These are phyloP conservation scores for Chauna torquata DNA, from an alignment of 2,113 vertebrate genomes.

Conservation along the genomic window DNA sequence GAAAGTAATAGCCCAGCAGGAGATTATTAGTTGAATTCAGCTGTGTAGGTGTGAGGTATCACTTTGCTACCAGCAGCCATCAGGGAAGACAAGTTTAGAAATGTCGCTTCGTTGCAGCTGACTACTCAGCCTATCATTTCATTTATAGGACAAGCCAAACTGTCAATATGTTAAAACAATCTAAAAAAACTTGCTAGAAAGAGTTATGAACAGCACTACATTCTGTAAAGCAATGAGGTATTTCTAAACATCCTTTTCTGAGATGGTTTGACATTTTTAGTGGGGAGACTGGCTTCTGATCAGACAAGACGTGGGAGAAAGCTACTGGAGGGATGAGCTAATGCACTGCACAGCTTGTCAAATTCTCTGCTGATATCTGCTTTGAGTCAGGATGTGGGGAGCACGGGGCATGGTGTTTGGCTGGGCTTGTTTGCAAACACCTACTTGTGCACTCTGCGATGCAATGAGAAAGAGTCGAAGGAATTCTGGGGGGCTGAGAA, in stretches of 20 bases:
- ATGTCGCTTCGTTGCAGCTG: not conserved
- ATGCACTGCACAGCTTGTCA: not conserved
- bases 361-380: not conserved
- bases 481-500: slow-evolving; percentile 17
- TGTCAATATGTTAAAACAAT: not conserved
- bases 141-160: not conserved
- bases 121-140: not conserved
- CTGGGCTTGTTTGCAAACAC: slow-evolving; percentile 56
- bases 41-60: not conserved
- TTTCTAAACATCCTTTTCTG: not conserved
- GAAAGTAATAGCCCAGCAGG: not conserved
- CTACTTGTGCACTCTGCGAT: not conserved
- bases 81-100: not conserved
- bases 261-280: not conserved
- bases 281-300: not conserved
- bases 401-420: not conserved
- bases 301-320: not conserved
- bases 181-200: not conserved
- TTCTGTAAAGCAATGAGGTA: not conserved
- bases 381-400: not conserved
- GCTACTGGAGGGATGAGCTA: slow-evolving; percentile 10
- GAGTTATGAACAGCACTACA: not conserved
- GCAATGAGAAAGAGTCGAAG: not conserved
- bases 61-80: not conserved
- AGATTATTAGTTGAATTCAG: not conserved